phyloP scores from a whole-genome alignment of 2,797 vertebrate genomes.

The Hydrophis major region DNA sequence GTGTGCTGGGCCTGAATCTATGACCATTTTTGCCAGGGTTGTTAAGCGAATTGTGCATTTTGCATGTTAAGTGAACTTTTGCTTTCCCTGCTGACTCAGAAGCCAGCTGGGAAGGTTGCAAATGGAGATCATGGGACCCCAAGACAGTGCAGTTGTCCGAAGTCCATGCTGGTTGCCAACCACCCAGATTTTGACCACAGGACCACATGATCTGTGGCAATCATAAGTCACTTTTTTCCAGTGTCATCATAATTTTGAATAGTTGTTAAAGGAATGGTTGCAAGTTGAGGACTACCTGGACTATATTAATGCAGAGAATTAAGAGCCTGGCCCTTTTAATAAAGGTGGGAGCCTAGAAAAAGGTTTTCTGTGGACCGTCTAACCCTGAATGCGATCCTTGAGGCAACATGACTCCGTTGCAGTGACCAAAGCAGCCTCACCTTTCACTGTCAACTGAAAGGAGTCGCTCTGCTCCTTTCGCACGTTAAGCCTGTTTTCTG shows the following conservation, averaged over 20 bases:
- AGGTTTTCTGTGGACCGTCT: background rate
- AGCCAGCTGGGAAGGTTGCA: background rate
- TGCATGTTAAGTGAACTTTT: background rate
- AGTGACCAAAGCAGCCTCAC: constrained; percentile 33
- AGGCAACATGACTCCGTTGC: background rate
- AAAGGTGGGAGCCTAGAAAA: background rate
- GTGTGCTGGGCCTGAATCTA: background rate
- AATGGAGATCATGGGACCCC: background rate
- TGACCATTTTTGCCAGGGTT: background rate
- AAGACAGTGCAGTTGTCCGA: background rate
- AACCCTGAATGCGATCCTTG: background rate
- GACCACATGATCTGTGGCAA: background rate
- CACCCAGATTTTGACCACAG: background rate
- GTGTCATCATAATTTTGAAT: background rate
- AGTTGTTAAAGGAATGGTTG: background rate
- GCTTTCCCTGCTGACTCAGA: background rate
- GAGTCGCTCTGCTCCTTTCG: constrained; percentile 19
- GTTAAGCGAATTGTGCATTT: background rate
- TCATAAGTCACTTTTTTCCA: background rate
- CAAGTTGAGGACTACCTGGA: background rate
- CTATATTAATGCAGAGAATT: background rate
- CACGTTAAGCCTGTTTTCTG: constrained; percentile 14
- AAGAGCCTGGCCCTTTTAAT: background rate
- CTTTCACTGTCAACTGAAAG: constrained; percentile 54
- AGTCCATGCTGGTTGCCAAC: background rate